These are phyloP conservation scores for Cephus rjabovi DNA, from an alignment of 2,888 invertebrate genomes.

Conservation along the genomic window DNA sequence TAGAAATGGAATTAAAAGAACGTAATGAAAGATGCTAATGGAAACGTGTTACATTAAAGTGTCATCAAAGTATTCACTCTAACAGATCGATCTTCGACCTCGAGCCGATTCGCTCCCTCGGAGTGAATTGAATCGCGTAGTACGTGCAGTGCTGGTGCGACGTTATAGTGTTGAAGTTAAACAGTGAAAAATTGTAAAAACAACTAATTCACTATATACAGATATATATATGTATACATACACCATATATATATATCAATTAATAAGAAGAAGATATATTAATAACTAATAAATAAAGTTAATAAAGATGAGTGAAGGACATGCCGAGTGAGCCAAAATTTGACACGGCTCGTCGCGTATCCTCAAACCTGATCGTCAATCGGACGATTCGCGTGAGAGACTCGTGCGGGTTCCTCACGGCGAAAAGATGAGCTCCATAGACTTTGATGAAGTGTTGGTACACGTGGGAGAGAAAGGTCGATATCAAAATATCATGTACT, in stretches of 20 bases:
- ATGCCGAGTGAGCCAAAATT: constrained; percentile 38
- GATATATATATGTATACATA: not conserved
- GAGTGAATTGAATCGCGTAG: not conserved
- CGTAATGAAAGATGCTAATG: not conserved
- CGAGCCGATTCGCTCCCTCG: not conserved
- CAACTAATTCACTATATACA: not conserved
- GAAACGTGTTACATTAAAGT: not conserved
- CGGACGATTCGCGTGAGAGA: constrained; percentile 19
- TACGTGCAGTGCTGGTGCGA: not conserved
- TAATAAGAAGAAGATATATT: not conserved
- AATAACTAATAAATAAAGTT: not conserved
- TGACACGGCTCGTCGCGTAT: constrained; percentile 22
- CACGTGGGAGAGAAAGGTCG: constrained; percentile 74
- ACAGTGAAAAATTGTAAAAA: not conserved
- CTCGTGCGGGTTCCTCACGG: constrained; percentile 15
- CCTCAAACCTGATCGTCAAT: constrained; percentile 25
- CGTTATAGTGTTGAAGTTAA: not conserved
- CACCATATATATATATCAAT: not conserved
- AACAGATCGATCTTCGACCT: not conserved
- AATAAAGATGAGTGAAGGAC: constrained; percentile 36
- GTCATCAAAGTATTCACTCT: not conserved
- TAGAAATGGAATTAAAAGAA: not conserved
- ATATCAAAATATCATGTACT: constrained; percentile 75
- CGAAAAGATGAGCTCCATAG: constrained; percentile 65
- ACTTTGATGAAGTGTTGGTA: constrained; percentile 72